Evolutionary conservation across 2,888 invertebrate genomes (phyloP).

Genomic region (Luffia ferchaultella): DNA sequence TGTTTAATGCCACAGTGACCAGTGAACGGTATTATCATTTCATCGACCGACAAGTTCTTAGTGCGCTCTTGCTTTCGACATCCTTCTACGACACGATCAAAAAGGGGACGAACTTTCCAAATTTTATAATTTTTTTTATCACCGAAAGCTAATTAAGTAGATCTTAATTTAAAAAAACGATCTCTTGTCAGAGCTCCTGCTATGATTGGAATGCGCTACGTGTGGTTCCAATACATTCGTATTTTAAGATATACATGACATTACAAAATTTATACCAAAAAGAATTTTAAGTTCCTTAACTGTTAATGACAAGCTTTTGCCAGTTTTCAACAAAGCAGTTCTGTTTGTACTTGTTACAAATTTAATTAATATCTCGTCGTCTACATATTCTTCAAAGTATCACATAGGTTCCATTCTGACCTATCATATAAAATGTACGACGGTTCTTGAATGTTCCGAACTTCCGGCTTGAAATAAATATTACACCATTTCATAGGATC

Average conservation of each 20-base stretch:
- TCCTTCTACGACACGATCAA: not conserved
- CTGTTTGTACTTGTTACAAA: too few species aligned
- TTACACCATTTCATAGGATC: too few species aligned
- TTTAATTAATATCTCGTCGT: too few species aligned
- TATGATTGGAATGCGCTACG: not conserved
- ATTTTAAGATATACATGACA: not conserved
- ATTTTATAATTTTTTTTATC: slow-evolving; percentile 1
- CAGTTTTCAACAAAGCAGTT: too few species aligned
- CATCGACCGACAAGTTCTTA: slow-evolving; percentile 1
- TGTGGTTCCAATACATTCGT: slow-evolving; percentile 1
- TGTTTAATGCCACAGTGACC: slow-evolving; percentile 6
- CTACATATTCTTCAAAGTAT: too few species aligned
- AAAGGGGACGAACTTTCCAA: slow-evolving; percentile 2
- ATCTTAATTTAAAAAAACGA: not conserved
- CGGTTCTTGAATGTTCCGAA: too few species aligned
- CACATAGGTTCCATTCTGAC: too few species aligned
- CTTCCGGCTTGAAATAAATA: too few species aligned
- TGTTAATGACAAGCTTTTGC: too few species aligned
- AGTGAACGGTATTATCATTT: slow-evolving; percentile 5
- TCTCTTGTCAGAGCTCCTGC: not conserved
- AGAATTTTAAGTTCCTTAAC: too few species aligned
- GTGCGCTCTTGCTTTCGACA: slow-evolving; percentile 2
- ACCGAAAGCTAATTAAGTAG: not conserved
- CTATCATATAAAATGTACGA: too few species aligned
- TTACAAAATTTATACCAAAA: slow-evolving; percentile 1